A percentile compares a stretch with the other conserved stretches of the same genome.
Conservation (phyloP, 2,888 invertebrate genomes). For the Notodonta dromedarius region DNA sequence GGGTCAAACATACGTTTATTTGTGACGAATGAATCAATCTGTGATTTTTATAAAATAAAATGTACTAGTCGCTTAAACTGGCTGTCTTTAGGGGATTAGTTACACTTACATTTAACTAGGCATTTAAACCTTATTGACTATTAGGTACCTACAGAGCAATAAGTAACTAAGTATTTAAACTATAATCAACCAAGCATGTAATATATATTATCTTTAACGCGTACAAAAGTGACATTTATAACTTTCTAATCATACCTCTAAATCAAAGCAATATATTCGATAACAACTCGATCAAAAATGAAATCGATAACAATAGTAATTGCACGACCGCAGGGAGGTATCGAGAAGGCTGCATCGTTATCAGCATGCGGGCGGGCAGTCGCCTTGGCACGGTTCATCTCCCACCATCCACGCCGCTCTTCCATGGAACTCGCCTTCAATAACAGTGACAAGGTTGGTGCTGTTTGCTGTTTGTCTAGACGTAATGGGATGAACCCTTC, state of each 20-base stretch:
- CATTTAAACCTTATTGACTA: no score
- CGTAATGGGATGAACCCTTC: conserved; percentile 29
- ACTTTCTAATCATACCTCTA: background rate
- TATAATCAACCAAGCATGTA: no score
- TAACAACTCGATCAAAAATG: conserved; percentile 26
- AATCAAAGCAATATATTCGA: conserved; percentile 19
- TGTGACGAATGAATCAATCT: background rate
- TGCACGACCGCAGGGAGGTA: conserved; percentile 37
- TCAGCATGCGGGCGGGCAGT: conserved; percentile 72
- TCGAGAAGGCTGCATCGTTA: conserved; percentile 66
- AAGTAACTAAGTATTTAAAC: no score
- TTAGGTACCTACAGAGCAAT: no score
- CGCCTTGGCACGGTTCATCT: conserved; percentile 74
- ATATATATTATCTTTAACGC: no score
- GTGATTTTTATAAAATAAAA: no score
- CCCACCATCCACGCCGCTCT: conserved; percentile 50
- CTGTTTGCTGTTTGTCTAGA: conserved; percentile 64
- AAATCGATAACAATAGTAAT: conserved; percentile 38
- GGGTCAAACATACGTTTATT: background rate
- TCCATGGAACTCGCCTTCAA: conserved; percentile 61
- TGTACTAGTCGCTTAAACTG: no score
- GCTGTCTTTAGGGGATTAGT: no score
- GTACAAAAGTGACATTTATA: background rate
- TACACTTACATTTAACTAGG: no score
- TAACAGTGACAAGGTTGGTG: conserved; percentile 59